A percentile compares a stretch with the other conserved stretches of the same genome.
Conservation (phyloP, 2,113 vertebrate genomes). For the Ifrita kowaldi region DNA sequence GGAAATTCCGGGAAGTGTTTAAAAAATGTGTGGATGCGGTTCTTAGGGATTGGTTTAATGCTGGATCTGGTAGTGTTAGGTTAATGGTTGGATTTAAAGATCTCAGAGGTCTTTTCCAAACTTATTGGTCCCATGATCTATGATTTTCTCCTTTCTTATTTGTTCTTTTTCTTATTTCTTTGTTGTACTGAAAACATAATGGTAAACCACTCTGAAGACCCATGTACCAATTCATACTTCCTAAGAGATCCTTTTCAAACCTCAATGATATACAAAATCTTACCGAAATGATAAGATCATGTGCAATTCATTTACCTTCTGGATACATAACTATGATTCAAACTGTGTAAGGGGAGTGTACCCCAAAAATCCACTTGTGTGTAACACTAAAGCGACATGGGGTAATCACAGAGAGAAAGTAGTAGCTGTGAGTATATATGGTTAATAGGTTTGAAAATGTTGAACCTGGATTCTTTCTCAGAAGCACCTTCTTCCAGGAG, state of each 20-base stretch:
- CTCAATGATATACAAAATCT: not conserved
- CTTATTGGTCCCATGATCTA: too few relatives aligned
- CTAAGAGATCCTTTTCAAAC: not conserved
- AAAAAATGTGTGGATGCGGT: not conserved
- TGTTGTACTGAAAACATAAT: not conserved
- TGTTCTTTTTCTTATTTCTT: not conserved
- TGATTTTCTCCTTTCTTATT: not conserved
- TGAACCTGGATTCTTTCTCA: not conserved
- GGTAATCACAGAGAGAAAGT: not conserved
- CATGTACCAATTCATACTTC: not conserved
- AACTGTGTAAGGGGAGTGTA: not conserved
- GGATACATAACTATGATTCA: not conserved
- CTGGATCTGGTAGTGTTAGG: not conserved
- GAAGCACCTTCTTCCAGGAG: not conserved
- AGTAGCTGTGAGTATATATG: not conserved
- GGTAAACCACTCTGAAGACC: not conserved
- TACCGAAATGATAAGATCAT: not conserved
- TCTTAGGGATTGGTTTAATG: not conserved
- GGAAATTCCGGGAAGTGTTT: not conserved
- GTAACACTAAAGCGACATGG: not conserved
- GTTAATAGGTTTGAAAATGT: not conserved
- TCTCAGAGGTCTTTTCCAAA: not conserved
- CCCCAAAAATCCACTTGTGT: not conserved
- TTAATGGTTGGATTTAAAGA: not conserved
- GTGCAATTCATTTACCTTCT: not conserved